Conservation (phyloP, 2,113 vertebrate species). For the Emydocephalus ijimae region DNA sequence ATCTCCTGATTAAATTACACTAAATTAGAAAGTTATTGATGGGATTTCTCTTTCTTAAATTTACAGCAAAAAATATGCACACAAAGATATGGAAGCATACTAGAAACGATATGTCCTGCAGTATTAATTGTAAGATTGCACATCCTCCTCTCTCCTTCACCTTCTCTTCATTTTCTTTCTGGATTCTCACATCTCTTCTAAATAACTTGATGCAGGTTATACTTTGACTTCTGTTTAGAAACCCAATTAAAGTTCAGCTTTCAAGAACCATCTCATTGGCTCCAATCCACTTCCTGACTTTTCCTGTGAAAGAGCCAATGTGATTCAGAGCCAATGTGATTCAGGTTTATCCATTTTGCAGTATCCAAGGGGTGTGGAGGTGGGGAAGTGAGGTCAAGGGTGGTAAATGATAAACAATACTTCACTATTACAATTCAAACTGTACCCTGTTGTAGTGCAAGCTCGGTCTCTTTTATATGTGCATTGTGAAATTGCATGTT, state of each 20-base stretch:
- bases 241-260: neutral
- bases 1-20: neutral
- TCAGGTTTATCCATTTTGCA: neutral
- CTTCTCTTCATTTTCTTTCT: neutral
- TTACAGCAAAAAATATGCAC: conserved; percentile 6
- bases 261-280: neutral
- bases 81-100: conserved; percentile 22
- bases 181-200: neutral
- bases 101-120: neutral
- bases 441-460: neutral
- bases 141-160: neutral
- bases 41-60: neutral
- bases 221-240: neutral
- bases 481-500: neutral
- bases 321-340: neutral
- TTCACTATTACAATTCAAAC: neutral
- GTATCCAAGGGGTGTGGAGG: neutral
- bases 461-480: neutral
- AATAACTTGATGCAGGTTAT: neutral
- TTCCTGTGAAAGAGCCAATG: neutral
- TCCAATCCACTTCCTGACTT: neutral
- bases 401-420: neutral
- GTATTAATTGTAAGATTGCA: neutral
- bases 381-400: neutral
- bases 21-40: neutral